A percentile compares a stretch with the other conserved stretches of the same genome.
Conservation (phyloP, 2,797 vertebrate genomes). For the Eidolon dupreanum region DNA sequence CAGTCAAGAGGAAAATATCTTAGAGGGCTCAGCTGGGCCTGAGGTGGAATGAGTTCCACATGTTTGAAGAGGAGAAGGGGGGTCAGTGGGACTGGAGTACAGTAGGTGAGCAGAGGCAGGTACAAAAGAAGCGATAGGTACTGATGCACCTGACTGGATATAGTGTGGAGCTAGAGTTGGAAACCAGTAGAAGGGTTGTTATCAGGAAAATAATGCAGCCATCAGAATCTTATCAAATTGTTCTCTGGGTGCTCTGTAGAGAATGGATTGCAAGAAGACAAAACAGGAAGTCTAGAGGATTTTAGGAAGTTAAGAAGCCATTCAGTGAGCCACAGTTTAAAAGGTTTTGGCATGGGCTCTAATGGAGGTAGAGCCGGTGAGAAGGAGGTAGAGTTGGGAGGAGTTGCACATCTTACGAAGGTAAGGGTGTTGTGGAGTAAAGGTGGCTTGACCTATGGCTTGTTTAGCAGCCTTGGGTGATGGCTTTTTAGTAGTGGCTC, state of each 20-base stretch:
- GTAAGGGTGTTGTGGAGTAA: neutral
- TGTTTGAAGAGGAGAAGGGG: neutral
- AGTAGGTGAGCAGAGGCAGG: neutral
- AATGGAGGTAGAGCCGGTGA: neutral
- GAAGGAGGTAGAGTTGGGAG: neutral
- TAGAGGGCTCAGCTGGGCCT: neutral
- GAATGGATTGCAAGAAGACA: neutral
- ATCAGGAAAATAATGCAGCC: neutral
- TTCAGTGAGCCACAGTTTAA: neutral
- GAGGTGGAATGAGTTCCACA: neutral
- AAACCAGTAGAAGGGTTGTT: neutral
- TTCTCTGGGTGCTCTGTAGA: neutral
- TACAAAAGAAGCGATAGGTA: no score
- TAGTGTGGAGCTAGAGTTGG: neutral
- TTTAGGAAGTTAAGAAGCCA: neutral
- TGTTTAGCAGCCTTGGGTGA: neutral
- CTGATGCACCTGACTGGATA: rapidly evolving
- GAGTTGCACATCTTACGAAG: neutral
- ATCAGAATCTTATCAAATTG: neutral
- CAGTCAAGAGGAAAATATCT: neutral
- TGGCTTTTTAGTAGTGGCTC: neutral
- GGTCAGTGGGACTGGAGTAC: rapidly evolving
- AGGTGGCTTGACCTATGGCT: neutral
- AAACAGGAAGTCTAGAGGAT: neutral
- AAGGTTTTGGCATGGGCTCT: no score